Base-by-base conservation (phyloP, 2,888 invertebrate genomes). In the Callyntrura sp. region DNA sequence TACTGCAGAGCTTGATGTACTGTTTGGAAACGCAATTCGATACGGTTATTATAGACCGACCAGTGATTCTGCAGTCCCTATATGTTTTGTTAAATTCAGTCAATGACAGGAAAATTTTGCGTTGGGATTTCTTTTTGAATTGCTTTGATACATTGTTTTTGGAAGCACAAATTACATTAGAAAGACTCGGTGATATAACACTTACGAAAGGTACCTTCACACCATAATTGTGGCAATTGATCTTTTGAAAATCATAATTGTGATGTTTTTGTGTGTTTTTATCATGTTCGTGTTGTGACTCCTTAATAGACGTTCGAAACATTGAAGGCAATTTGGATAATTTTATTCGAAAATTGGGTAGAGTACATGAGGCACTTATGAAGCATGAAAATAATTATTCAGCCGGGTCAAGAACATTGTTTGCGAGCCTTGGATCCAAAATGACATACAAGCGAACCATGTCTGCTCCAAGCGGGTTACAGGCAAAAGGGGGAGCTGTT, bases 1-100 rank as follows among this genome's bases (percentile, higher is more conserved):
- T 76, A 88, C 93, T 92, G 60, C 95, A 98, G 97, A 96, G 98
- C 88, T 95, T 99, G 92, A 96, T 98, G 85, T 97, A 97, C 95
- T 99, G 99, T 94, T 95, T 99, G 95, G 99, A 99, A 95, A 97
- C 98, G 0, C 99, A 99, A 95, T 99, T 99, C 95, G 99, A 99
- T 95, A 96, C 98, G 90, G 98, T 99, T 91, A 98, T 99, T 90
- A 97, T 98, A 90, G 99, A 99, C 95, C 96, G 99, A 60, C 98
- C 99, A 0, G 97, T 99, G 96, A 98, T 99, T 45, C 96, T 99
- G 60, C 98, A 99, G 94, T 98, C 98, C 0, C 96, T 99, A 84
- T 98, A 98, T 94, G 98, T 99, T 94, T 96, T 99, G 6, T 98
- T 98, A 94, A 98, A 98, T 94, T 97, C 98, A 1, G 96, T 99